A percentile compares a stretch with the other conserved stretches of the same genome.
These are phyloP conservation scores for Hypomecis atomaria DNA, from an alignment of 2,888 invertebrate genomes.

Conservation along the genomic window DNA sequence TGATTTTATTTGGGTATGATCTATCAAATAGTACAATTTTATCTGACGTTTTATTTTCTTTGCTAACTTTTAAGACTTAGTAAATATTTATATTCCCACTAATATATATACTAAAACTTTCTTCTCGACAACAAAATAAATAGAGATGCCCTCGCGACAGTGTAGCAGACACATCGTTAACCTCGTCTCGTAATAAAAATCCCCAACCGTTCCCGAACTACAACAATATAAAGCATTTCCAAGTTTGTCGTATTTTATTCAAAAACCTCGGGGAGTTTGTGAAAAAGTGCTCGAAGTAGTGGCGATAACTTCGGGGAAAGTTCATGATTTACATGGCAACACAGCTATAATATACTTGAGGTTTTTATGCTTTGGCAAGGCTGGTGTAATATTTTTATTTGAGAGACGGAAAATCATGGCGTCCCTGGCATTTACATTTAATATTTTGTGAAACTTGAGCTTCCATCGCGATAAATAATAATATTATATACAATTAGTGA, in stretches of 20 bases:
- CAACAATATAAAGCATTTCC: slow-evolving; percentile 18
- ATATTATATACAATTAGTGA: too few relatives aligned
- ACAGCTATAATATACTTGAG: slow-evolving; percentile 9
- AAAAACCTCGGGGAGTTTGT: slow-evolving; percentile 17
- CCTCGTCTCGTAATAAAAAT: slow-evolving; percentile 15
- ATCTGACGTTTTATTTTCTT: too few relatives aligned
- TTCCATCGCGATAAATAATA: too few relatives aligned
- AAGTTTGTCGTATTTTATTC: slow-evolving; percentile 32
- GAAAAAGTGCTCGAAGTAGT: slow-evolving; percentile 24
- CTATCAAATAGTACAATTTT: too few relatives aligned
- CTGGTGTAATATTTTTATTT: too few relatives aligned
- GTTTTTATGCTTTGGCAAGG: slow-evolving; percentile 2
- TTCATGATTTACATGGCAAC: slow-evolving; percentile 32
- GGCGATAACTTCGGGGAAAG: slow-evolving; percentile 25
- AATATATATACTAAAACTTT: not conserved
- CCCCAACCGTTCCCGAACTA: slow-evolving; percentile 15
- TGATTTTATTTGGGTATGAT: not conserved
- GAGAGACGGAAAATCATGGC: too few relatives aligned
- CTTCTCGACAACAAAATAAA: not conserved
- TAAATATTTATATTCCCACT: not conserved
- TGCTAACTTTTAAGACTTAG: not conserved
- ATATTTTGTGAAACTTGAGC: too few relatives aligned
- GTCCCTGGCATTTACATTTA: too few relatives aligned
- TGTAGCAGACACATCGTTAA: not conserved
- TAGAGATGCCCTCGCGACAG: not conserved